phyloP scores from a whole-genome alignment of 2,888 invertebrate species.

The Argyresthia goedartella region DNA sequence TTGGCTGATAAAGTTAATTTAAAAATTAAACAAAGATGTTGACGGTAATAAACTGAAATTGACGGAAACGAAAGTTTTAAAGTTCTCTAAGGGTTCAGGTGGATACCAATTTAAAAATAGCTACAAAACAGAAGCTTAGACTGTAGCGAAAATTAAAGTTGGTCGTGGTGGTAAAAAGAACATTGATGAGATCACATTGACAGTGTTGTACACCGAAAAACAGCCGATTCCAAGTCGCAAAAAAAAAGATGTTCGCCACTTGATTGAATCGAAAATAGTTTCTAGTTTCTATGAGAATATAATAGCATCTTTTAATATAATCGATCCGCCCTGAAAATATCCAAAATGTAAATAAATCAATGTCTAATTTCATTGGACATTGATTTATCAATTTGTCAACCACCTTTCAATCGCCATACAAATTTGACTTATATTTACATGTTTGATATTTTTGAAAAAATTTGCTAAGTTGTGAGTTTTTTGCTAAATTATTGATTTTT shows the following conservation, averaged over 20 bases:
- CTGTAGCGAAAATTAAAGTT: neutral
- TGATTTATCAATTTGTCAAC: no score
- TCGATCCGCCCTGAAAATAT: no score
- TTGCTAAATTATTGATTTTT: no score
- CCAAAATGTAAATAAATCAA: no score
- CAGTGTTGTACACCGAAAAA: neutral
- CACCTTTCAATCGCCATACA: no score
- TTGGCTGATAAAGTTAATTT: neutral
- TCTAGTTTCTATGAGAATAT: neutral
- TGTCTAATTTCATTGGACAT: no score
- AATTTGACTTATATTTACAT: no score
- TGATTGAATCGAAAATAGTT: neutral
- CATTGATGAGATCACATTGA: neutral
- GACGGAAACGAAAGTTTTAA: neutral
- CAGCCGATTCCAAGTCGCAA: neutral
- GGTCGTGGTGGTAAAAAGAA: neutral
- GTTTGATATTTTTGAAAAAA: no score
- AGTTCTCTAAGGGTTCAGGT: neutral
- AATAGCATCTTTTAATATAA: no score
- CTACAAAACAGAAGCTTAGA: neutral
- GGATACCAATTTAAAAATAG: neutral
- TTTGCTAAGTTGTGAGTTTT: no score
- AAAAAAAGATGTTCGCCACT: neutral
- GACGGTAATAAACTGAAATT: neutral
- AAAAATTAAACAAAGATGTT: neutral